Percentiles rank a stretch among this genome's conserved stretches.
Conservation (phyloP, 37 sponge, comb jelly and placozoan species). For the Cladorhizidae sp. region DNA sequence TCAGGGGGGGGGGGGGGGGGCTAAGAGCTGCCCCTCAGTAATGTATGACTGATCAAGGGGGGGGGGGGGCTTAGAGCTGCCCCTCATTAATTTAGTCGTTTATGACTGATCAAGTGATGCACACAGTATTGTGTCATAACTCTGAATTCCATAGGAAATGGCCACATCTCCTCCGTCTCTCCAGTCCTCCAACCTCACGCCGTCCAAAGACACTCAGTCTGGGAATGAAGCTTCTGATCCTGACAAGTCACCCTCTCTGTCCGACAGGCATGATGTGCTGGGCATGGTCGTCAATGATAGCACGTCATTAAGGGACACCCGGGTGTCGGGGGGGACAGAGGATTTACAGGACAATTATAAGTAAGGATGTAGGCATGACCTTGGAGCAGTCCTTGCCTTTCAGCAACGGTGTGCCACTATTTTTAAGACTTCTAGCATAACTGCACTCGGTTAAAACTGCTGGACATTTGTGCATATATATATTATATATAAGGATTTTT, state of each 20-base stretch:
- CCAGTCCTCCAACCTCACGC: neutral
- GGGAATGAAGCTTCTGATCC: neutral
- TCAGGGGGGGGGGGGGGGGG: no score
- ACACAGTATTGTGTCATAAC: no score
- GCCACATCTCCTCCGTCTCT: neutral
- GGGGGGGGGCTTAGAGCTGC: no score
- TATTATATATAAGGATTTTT: no score
- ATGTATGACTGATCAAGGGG: no score
- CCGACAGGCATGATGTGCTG: neutral
- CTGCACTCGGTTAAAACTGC: neutral
- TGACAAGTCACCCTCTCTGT: neutral
- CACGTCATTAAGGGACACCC: neutral
- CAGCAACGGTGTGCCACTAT: no score
- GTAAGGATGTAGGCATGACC: neutral
- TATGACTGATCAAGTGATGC: no score
- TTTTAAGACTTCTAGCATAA: neutral
- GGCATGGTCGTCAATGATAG: neutral
- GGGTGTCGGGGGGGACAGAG: neutral
- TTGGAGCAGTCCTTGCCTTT: neutral
- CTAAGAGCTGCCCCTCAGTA: no score
- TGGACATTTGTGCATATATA: no score
- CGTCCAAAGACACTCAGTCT: neutral
- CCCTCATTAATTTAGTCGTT: neutral
- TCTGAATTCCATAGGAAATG: neutral
- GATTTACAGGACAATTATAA: conserved; percentile 20